Conservation (phyloP, 2,797 vertebrate genomes). For the Tympanoctomys barrerae region DNA sequence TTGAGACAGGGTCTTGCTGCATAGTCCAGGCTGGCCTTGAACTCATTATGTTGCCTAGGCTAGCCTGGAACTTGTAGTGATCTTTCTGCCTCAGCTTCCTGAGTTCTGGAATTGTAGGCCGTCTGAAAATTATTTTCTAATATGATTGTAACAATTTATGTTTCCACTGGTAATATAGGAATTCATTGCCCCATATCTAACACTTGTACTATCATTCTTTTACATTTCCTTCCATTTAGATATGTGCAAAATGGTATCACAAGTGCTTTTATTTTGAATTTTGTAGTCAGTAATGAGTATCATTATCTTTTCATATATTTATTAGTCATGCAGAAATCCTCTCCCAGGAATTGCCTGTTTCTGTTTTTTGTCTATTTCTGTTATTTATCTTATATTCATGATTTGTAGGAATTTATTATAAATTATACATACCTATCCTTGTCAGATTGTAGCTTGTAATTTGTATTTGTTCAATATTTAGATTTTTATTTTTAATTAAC, state of each 20-base stretch:
- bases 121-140: slow-evolving; percentile 44
- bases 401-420: slow-evolving; percentile 44
- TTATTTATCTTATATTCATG: slow-evolving; percentile 24
- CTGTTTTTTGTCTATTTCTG: neutral
- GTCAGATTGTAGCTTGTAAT: neutral
- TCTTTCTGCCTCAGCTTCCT: neutral
- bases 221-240: neutral
- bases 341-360: slow-evolving; percentile 1
- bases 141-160: neutral
- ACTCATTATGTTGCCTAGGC: neutral
- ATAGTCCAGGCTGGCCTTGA: neutral
- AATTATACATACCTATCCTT: neutral
- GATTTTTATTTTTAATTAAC: neutral
- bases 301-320: neutral
- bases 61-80: neutral
- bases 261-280: slow-evolving; percentile 7
- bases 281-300: neutral
- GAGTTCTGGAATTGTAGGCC: neutral
- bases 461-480: slow-evolving; percentile 38
- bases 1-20: neutral
- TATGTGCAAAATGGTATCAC: slow-evolving; percentile 7
- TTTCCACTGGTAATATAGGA: neutral
- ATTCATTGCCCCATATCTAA: neutral
- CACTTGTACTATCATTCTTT: neutral
- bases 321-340: neutral